phyloP scores from a whole-genome alignment of 2,113 vertebrate species.

The Proterorhinus semilunaris region DNA sequence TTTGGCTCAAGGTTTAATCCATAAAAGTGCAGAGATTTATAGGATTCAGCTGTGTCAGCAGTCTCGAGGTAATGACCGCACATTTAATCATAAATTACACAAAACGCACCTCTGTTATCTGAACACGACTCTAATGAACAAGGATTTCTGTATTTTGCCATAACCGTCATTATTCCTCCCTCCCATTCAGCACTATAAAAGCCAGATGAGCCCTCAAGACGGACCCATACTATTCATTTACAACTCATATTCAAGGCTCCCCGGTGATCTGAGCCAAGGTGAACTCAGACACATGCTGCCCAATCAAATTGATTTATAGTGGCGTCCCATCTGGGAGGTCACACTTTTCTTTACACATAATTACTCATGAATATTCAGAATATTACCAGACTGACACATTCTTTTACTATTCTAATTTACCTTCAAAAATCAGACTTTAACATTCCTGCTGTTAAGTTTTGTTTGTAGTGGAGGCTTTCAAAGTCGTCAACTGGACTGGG shows the following conservation, averaged over 20 bases:
- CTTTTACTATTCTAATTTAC: neutral
- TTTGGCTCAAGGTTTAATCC: conserved; percentile 38
- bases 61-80: conserved; percentile 45
- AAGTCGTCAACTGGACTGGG: no score
- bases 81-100: conserved; percentile 45
- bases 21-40: conserved; percentile 33
- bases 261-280: conserved; percentile 29
- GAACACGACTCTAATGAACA: conserved; percentile 48
- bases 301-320: conserved; percentile 33
- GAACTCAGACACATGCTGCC: conserved; percentile 42
- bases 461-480: no score
- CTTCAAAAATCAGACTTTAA: no score
- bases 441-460: no score
- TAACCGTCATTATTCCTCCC: conserved; percentile 21
- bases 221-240: conserved; percentile 29
- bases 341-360: neutral
- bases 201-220: conserved; percentile 3
- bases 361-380: neutral
- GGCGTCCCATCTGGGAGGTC: conserved; percentile 27
- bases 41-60: conserved; percentile 61
- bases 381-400: neutral
- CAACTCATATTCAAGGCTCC: conserved; percentile 23
- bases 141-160: conserved; percentile 34
- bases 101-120: conserved; percentile 51
- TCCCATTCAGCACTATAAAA: neutral